Conservation (phyloP, 1,140 invertebrate genomes). For the Scaptomyza hsui region DNA sequence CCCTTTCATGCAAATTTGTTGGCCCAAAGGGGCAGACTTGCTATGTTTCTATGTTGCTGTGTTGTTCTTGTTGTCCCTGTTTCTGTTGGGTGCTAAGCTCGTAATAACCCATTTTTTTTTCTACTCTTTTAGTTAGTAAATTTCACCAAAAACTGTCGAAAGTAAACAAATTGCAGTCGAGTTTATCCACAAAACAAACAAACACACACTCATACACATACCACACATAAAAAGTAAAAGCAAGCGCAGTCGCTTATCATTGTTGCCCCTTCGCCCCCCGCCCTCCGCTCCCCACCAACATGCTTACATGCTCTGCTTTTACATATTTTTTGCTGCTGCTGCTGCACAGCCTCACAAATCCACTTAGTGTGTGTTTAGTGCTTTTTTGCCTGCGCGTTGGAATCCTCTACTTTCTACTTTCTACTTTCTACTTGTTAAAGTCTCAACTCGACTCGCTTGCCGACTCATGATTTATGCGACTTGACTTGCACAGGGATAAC, state of each 20-base stretch:
- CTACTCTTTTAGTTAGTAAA: slow-evolving; percentile 40
- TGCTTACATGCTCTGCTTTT: neutral
- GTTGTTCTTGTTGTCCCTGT: slow-evolving; percentile 1
- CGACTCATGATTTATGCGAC: slow-evolving; percentile 73
- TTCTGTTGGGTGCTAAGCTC: slow-evolving; percentile 59
- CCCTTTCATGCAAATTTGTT: slow-evolving; percentile 65
- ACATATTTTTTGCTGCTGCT: slow-evolving; percentile 1
- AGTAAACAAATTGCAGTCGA: slow-evolving; percentile 83
- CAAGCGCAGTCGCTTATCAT: slow-evolving; percentile 37
- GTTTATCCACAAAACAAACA: slow-evolving; percentile 65
- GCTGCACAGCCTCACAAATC: slow-evolving; percentile 56
- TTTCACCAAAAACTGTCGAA: slow-evolving; percentile 76
- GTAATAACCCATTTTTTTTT: slow-evolving; percentile 71
- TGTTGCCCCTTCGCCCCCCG: slow-evolving; percentile 19
- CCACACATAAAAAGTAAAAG: neutral
- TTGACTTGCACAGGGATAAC: slow-evolving; percentile 19
- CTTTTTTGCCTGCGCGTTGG: slow-evolving; percentile 15
- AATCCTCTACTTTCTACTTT: slow-evolving; percentile 1
- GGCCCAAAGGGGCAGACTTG: neutral
- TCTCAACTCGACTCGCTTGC: slow-evolving; percentile 3
- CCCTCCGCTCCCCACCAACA: slow-evolving; percentile 5
- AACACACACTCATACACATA: slow-evolving; percentile 25
- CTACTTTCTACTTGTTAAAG: slow-evolving; percentile 13
- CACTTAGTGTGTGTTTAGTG: slow-evolving; percentile 81
- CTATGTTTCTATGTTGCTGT: slow-evolving; percentile 14